Conservation (phyloP, 2,888 invertebrate genomes). For the Aethes cnicana region DNA sequence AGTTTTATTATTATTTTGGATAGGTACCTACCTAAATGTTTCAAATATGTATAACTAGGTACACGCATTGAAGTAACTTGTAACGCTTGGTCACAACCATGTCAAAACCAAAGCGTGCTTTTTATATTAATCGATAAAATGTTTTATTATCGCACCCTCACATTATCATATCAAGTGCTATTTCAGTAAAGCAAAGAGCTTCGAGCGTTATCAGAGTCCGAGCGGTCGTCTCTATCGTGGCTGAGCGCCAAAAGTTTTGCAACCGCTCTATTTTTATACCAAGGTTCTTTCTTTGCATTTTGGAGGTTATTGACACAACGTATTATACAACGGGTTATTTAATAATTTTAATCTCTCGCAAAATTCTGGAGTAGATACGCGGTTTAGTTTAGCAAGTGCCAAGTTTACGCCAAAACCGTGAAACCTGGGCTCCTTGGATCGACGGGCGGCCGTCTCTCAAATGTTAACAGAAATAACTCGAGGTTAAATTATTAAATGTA, state of each 20-base stretch:
- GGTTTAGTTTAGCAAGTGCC: slow-evolving; percentile 50
- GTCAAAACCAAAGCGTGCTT: neutral
- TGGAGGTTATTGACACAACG: slow-evolving; percentile 78
- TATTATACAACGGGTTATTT: slow-evolving; percentile 66
- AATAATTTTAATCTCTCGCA: slow-evolving; percentile 47
- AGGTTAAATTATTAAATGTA: slow-evolving; percentile 39
- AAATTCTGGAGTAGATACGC: slow-evolving; percentile 48
- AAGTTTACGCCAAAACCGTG: slow-evolving; percentile 62
- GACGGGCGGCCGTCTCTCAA: slow-evolving; percentile 20
- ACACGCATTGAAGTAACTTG: no score
- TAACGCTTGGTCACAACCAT: no score
- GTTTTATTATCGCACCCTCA: neutral
- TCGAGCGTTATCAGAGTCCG: slow-evolving; percentile 57
- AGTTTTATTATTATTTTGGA: no score
- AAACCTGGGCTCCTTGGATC: slow-evolving; percentile 1
- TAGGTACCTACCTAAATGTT: no score
- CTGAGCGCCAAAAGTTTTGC: slow-evolving; percentile 73
- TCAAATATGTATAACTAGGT: no score
- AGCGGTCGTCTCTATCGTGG: slow-evolving; percentile 54
- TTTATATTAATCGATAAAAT: slow-evolving; percentile 3
- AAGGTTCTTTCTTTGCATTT: slow-evolving; percentile 76
- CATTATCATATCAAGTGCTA: slow-evolving; percentile 29
- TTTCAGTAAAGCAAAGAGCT: slow-evolving; percentile 44
- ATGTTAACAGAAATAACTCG: slow-evolving; percentile 62
- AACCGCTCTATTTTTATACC: slow-evolving; percentile 71